Evolutionary conservation across 2,113 vertebrate genomes (phyloP), one percentile per base, ranked within the genome.

Genomic region (Diadophis punctatus): DNA sequence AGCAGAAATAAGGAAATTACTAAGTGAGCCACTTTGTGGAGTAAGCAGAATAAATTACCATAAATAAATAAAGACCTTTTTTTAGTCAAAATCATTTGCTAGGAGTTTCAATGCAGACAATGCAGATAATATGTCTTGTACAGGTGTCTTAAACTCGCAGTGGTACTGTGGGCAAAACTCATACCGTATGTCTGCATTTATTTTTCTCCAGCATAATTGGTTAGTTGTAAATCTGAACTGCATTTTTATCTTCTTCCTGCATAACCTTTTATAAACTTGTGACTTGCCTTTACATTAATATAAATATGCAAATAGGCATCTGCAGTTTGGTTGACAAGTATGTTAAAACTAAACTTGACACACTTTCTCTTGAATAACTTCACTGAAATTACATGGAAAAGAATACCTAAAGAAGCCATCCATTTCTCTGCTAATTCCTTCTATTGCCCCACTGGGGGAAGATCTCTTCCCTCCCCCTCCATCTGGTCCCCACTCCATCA

Each of bases 401-500:
- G 90, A 91, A 5, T 1, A 48, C 48, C 87, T 74, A 8, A 46
- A 53, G 60, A 89, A n/a, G 3, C 55, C 63, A 48, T n/a, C 56
- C 22, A 20, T 39, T 88, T 84, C 74, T 46, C 20, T 34, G 55
- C 20, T 0, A 16, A 55, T 55, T 93, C 86, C 93, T 95, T 86
- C 88, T 91, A 90, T n/a, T 60, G 90, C 12, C 74, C 74, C 74
- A 80, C 74, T 10, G 91, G 90, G 92, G 91, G 1, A 90, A 51
- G 2, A 34, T 23, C 14, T 90, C 63, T 84, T 27, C 91, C 48
- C n/a, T 93, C 91, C 48, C 93, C 92, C 86, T 91, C 93, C 63
- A 92, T 95, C 95, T 95, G 96, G 94, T 96, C 94, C 92, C 92
- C 89, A 85, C 27, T 5, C 84, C 49, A 1, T 27, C 93, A 48